These are phyloP conservation scores for Stictonetta naevosa DNA, from an alignment of 2,113 vertebrate genomes.

Conservation along the genomic window DNA sequence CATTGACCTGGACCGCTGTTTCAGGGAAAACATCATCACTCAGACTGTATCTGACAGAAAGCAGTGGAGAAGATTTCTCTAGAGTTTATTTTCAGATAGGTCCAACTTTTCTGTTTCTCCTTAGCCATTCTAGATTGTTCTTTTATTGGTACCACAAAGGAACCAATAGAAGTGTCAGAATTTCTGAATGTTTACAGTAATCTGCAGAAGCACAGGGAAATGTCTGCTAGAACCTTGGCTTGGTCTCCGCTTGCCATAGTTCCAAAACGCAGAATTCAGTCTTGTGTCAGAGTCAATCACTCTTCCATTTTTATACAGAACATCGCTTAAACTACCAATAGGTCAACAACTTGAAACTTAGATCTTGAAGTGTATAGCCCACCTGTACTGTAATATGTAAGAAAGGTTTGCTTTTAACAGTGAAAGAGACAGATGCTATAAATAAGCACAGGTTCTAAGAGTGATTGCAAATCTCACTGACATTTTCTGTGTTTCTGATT, in stretches of 20 bases:
- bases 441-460: background rate
- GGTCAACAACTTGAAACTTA: background rate
- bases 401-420: background rate
- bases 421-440: background rate
- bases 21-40: background rate
- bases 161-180: background rate
- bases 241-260: background rate
- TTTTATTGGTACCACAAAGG: background rate
- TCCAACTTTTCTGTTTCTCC: background rate
- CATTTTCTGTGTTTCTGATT: background rate
- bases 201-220: background rate
- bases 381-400: background rate
- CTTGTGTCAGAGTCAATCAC: background rate
- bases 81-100: background rate
- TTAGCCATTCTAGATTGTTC: background rate
- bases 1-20: background rate
- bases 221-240: background rate
- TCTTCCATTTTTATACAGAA: background rate
- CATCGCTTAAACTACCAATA: background rate
- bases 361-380: background rate
- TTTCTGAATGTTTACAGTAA: background rate
- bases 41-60: background rate
- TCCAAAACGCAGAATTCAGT: background rate
- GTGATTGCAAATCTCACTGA: background rate
- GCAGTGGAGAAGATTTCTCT: background rate